Conservation (phyloP, 2,797 vertebrate species). For the Sebastiscus tertius region DNA sequence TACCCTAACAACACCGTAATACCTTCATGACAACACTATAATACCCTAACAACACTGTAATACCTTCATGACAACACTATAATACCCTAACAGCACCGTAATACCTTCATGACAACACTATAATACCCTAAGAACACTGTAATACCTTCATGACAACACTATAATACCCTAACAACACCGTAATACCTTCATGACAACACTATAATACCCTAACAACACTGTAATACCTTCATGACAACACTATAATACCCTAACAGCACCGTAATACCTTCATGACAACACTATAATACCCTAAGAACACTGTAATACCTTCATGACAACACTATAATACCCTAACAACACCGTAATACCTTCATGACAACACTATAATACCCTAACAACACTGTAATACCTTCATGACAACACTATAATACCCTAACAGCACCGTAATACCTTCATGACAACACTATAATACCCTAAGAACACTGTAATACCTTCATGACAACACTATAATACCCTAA, state of each 20-base stretch:
- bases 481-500: too few species aligned
- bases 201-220: background rate
- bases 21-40: background rate
- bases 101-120: too few species aligned
- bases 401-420: too few species aligned
- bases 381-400: rapidly evolving
- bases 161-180: background rate
- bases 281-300: too few species aligned
- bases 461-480: rapidly evolving
- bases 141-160: rapidly evolving
- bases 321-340: background rate
- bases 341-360: too few species aligned
- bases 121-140: too few species aligned
- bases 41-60: background rate
- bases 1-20: background rate
- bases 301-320: rapidly evolving
- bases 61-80: background rate
- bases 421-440: rapidly evolving
- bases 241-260: background rate
- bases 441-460: too few species aligned
- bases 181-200: background rate
- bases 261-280: too few species aligned
- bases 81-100: background rate
- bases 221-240: background rate
- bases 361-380: too few species aligned